Percentiles rank a stretch among this genome's conserved stretches.
These are phyloP conservation scores for Sphecodes monilicornis DNA, from an alignment of 2,888 invertebrate genomes.

Conservation along the genomic window DNA sequence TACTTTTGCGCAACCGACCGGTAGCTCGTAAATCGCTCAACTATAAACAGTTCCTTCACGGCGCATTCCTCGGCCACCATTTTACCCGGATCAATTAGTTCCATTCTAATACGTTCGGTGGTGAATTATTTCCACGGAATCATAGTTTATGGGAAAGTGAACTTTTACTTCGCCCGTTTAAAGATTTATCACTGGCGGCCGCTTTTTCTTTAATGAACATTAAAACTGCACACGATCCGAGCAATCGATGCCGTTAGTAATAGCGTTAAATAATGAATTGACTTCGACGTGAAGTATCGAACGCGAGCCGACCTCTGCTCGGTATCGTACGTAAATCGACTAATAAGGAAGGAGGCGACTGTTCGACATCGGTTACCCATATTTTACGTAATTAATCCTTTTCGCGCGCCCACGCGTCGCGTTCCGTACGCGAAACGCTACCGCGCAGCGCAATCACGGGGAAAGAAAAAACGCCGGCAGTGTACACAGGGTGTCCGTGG, in stretches of 20 bases:
- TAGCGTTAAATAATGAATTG: constrained; percentile 2
- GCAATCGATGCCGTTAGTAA: constrained; percentile 1
- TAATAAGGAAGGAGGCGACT: constrained; percentile 8
- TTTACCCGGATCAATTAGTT: background rate
- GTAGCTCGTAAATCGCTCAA: background rate
- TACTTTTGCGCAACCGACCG: background rate
- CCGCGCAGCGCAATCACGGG: background rate
- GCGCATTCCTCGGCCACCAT: background rate
- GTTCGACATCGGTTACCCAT: constrained; percentile 9
- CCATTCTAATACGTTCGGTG: background rate
- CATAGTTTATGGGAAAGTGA: background rate
- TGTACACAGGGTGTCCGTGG: constrained; percentile 8
- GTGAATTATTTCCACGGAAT: background rate
- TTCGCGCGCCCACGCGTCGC: background rate
- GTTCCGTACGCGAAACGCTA: background rate
- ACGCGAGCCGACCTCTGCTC: background rate
- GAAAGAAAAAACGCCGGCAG: background rate
- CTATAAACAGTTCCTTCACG: background rate
- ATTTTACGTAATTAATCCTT: constrained; percentile 15
- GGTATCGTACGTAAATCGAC: background rate
- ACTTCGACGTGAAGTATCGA: background rate
- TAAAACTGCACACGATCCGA: background rate
- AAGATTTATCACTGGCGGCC: background rate
- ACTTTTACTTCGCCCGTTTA: background rate
- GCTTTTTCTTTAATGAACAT: constrained; percentile 4